These are phyloP conservation scores for Pyralis farinalis DNA, from an alignment of 2,888 invertebrate species.

Conservation along the genomic window DNA sequence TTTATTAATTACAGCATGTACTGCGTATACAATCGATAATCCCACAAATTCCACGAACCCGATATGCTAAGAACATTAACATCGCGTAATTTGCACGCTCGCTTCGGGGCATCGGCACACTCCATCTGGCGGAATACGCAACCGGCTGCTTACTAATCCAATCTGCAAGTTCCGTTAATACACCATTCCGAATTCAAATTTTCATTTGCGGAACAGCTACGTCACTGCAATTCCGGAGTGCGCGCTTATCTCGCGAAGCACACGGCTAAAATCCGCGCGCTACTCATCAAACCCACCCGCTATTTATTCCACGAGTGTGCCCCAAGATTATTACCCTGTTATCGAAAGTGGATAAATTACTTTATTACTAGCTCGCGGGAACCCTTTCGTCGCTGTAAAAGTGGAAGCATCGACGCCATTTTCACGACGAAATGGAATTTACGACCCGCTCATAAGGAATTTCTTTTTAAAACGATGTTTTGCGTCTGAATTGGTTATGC, in stretches of 20 bases:
- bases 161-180: slow-evolving; percentile 1
- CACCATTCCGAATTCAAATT: slow-evolving; percentile 6
- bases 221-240: slow-evolving; percentile 5
- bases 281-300: slow-evolving; percentile 24
- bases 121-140: slow-evolving; percentile 3
- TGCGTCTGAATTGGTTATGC: slow-evolving; percentile 41
- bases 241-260: slow-evolving; percentile 13
- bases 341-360: slow-evolving; percentile 76
- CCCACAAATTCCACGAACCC: slow-evolving; percentile 5
- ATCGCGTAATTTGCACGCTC: slow-evolving; percentile 8
- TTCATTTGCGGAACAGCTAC: slow-evolving; percentile 6
- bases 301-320: slow-evolving; percentile 26
- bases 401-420: slow-evolving; percentile 50
- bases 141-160: slow-evolving; percentile 1
- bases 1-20: neutral
- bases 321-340: slow-evolving; percentile 64
- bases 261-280: slow-evolving; percentile 21
- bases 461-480: slow-evolving; percentile 57
- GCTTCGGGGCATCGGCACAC: slow-evolving; percentile 5
- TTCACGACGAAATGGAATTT: slow-evolving; percentile 56
- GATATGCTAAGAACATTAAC: slow-evolving; percentile 4
- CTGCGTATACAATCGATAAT: neutral
- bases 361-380: slow-evolving; percentile 63
- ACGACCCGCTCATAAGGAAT: slow-evolving; percentile 49
- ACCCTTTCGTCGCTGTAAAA: slow-evolving; percentile 51